A percentile compares a stretch with the other conserved stretches of the same genome.
Conservation (phyloP, 2,113 vertebrate genomes). For the Charina bottae region DNA sequence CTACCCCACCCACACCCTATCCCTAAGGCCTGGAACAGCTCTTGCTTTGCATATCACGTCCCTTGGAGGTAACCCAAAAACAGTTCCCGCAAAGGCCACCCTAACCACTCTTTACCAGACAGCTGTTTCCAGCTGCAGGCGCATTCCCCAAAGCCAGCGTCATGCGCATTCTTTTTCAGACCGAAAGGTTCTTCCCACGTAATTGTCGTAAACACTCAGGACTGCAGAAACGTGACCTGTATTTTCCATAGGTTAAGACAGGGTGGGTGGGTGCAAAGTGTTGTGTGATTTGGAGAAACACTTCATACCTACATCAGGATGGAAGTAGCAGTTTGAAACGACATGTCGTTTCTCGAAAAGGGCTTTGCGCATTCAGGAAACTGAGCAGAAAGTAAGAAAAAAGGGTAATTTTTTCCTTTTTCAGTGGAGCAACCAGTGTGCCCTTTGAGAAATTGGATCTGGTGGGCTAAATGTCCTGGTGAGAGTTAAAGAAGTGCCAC, state of each 20-base stretch:
- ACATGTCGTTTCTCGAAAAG: not conserved
- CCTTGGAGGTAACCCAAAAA: not conserved
- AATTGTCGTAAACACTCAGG: not conserved
- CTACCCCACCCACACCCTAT: not conserved
- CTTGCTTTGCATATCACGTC: not conserved
- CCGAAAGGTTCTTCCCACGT: not conserved
- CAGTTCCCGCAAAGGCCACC: not conserved
- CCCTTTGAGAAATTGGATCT: not conserved
- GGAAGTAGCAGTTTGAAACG: not conserved
- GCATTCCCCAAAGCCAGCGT: not conserved
- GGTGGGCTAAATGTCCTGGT: not conserved
- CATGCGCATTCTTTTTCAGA: not conserved
- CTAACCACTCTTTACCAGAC: not conserved
- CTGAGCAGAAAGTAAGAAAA: not conserved
- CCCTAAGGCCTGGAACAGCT: not conserved
- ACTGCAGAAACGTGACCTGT: not conserved
- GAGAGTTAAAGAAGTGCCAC: not conserved
- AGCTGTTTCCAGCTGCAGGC: conserved; percentile 9
- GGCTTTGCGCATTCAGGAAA: too few relatives aligned
- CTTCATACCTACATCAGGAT: not conserved
- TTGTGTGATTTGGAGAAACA: not conserved
- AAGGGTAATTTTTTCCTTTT: too few relatives aligned
- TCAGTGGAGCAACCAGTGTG: not conserved
- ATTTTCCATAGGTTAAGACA: not conserved
- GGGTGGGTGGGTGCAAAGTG: not conserved